phyloP scores from a whole-genome alignment of 2,888 invertebrate genomes.

The Antitype chi region DNA sequence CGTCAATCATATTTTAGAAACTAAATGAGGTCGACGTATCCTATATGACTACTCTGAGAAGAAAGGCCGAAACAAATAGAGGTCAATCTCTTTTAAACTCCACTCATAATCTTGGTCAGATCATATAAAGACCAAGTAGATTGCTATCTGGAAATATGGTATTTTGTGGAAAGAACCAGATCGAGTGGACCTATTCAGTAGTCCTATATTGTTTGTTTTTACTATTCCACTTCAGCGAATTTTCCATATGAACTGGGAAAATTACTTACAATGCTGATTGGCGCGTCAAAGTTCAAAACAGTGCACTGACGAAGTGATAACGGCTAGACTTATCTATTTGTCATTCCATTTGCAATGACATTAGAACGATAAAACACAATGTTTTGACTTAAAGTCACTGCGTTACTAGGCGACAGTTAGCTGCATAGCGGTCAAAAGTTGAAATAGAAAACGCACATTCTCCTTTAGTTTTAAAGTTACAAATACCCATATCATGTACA shows the following conservation, averaged over 20 bases:
- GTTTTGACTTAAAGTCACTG: constrained; percentile 23
- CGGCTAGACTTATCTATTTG: constrained; percentile 35
- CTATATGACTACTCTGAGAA: too few relatives aligned
- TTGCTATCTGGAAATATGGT: too few relatives aligned
- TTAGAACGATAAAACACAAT: constrained; percentile 24
- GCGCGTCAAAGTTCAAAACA: constrained; percentile 41
- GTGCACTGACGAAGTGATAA: constrained; percentile 29
- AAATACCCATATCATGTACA: constrained; percentile 34
- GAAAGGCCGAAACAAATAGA: too few relatives aligned
- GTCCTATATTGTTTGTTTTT: background rate
- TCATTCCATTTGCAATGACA: constrained; percentile 47
- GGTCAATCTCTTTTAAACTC: too few relatives aligned
- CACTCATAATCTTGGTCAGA: too few relatives aligned
- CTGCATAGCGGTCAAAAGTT: constrained; percentile 34
- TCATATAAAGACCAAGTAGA: too few relatives aligned
- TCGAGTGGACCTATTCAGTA: too few relatives aligned
- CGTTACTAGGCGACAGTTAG: background rate
- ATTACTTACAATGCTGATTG: background rate
- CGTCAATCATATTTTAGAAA: too few relatives aligned
- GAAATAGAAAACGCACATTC: background rate
- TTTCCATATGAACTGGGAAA: constrained; percentile 10
- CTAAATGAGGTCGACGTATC: too few relatives aligned
- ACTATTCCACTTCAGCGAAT: background rate
- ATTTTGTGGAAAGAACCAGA: too few relatives aligned
- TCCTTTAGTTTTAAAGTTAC: background rate